phyloP scores from a whole-genome alignment of 2,113 vertebrate genomes.

The Raja brachyura region DNA sequence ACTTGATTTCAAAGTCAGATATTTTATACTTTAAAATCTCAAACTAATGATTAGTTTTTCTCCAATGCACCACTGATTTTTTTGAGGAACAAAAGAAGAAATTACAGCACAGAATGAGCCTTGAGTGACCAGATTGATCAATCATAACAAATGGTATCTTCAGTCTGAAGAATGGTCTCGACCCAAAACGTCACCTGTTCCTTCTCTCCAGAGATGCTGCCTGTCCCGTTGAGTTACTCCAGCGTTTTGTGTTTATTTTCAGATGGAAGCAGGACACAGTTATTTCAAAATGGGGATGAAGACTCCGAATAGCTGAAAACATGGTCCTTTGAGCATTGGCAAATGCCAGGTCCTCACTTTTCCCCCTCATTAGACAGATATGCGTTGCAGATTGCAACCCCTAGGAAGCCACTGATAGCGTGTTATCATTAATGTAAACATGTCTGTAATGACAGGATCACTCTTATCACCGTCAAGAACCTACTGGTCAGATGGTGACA shows the following conservation, averaged over 20 bases:
- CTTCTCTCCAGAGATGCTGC: too few species aligned
- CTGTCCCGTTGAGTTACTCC: too few species aligned
- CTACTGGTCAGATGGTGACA: constrained; percentile 45
- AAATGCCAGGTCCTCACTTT: constrained; percentile 39
- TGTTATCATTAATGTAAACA: constrained; percentile 39
- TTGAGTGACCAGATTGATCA: constrained; percentile 61
- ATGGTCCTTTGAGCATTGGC: constrained; percentile 48
- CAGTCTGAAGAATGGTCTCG: constrained; percentile 44
- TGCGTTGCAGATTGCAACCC: constrained; percentile 8
- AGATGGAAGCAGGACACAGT: constrained; percentile 46
- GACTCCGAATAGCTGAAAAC: constrained; percentile 44
- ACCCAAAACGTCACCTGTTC: too few species aligned
- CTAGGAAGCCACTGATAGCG: neutral
- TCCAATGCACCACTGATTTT: constrained; percentile 44
- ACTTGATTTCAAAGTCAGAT: neutral
- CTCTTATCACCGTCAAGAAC: constrained; percentile 41
- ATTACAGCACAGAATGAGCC: constrained; percentile 61
- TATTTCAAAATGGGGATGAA: constrained; percentile 47
- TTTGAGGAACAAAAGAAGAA: constrained; percentile 55
- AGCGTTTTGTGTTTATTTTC: constrained; percentile 42
- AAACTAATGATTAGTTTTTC: constrained; percentile 49
- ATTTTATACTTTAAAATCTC: constrained; percentile 39
- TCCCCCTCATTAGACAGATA: constrained; percentile 32
- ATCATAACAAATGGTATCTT: constrained; percentile 53
- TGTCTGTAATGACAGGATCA: constrained; percentile 43